A percentile compares a stretch with the other conserved stretches of the same genome.
phyloP scores from a whole-genome alignment of 2,797 vertebrate species.

The Anguilla obscura region DNA sequence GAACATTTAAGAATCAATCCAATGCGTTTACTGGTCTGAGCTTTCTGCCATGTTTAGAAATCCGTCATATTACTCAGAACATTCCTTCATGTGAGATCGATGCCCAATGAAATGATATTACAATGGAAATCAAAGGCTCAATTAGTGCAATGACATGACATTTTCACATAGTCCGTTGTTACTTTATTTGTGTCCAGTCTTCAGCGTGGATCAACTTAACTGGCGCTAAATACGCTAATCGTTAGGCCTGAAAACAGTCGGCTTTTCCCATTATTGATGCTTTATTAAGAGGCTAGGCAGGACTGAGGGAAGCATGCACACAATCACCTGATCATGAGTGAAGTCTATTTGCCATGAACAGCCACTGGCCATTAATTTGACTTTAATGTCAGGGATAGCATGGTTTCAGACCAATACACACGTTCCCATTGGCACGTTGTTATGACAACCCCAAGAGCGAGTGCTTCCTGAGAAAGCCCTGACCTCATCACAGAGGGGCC shows the following conservation, averaged over 20 bases:
- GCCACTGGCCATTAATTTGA: not conserved
- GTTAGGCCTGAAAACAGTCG: not conserved
- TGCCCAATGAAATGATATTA: not conserved
- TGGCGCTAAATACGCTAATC: not conserved
- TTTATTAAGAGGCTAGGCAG: not conserved
- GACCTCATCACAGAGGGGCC: too few relatives aligned
- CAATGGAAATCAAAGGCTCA: not conserved
- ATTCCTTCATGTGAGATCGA: not conserved
- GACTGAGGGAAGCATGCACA: not conserved
- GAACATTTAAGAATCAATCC: not conserved
- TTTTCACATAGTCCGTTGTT: not conserved
- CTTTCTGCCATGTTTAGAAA: not conserved
- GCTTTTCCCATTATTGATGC: not conserved
- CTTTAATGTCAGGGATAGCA: not conserved
- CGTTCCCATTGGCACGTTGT: not conserved
- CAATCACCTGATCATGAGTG: too few relatives aligned
- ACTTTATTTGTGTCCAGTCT: not conserved
- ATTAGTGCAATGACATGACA: not conserved
- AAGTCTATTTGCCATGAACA: not conserved
- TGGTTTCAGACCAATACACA: not conserved
- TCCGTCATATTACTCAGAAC: not conserved
- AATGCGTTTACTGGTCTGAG: not conserved
- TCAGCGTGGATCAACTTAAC: too few relatives aligned
- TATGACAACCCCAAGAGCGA: not conserved
- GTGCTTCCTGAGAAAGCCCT: too few relatives aligned